phyloP scores from a whole-genome alignment of 2,797 vertebrate species.

The Anguilla marmorata region DNA sequence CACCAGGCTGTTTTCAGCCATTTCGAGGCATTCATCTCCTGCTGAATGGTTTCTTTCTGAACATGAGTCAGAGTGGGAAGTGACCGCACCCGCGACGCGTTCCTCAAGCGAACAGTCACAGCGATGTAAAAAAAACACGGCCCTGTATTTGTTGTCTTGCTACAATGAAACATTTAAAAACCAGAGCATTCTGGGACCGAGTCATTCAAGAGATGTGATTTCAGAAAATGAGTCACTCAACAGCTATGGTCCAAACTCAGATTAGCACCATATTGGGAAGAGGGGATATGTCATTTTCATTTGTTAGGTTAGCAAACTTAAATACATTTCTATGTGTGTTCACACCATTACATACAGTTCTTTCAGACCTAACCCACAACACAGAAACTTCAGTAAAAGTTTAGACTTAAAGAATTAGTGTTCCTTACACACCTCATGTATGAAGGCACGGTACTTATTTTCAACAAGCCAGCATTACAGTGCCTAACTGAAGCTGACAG shows the following conservation, averaged over 20 bases:
- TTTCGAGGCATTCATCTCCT: not conserved
- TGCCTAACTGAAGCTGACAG: not conserved
- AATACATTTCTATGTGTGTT: not conserved
- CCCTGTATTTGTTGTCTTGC: not conserved
- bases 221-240: not conserved
- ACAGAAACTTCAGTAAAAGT: not conserved
- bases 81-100: not conserved
- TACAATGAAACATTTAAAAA: not conserved
- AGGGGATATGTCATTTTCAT: too few species aligned
- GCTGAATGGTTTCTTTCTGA: not conserved
- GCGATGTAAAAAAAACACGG: not conserved
- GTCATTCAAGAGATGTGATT: not conserved
- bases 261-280: not conserved
- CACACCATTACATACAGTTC: not conserved
- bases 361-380: not conserved
- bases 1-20: not conserved
- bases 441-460: not conserved
- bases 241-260: not conserved
- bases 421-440: not conserved
- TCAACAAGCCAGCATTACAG: not conserved
- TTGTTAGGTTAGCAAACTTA: not conserved
- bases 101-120: not conserved
- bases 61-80: slow-evolving; percentile 3
- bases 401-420: not conserved
- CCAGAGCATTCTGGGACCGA: not conserved